Evolutionary conservation across 2,113 vertebrate species (phyloP), one percentile per base, ranked within the genome.

Genomic region (Bombycilla garrulus): DNA sequence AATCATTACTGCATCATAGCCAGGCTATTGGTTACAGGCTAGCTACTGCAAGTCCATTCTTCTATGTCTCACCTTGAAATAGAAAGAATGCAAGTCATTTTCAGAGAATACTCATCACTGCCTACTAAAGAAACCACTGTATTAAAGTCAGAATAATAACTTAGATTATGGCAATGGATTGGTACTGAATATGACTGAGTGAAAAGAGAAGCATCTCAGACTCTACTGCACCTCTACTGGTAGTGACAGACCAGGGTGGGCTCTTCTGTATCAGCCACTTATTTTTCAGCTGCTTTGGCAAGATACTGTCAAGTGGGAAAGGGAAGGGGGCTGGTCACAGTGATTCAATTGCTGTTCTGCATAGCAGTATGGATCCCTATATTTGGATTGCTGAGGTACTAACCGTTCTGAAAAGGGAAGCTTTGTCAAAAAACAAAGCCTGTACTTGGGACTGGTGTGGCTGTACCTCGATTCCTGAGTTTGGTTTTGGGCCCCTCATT

Each of bases 401-500:
- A 72, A 56, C 9, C 9, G 44, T 73, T 67, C 26, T 47, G 25
- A 50, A 44, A 87, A 71, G 35, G 22, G 26, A 48, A 85, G 10
- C 14, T 72, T 76, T 79, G 35, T 35, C 3, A 5, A 79, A 67
- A 54, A 47, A 67, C 7, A 73, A 74, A 66, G 15, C 61, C 38
- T 45, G 3, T 31, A 11, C 53, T 35, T 31, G 20, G n/a, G 45
- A 29, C 28, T 74, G 20, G 24, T 47, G n/a, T 24, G 16, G 24
- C 53, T 40, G 70, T 24, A 31, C 21, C n/a, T 40, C 2, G 1
- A 38, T 53, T 53, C 11, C 38, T 22, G 23, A 45, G 45, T 25
- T 74, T 0, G 0, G 9, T 47, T 67, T 53, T 47, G n/a, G 20
- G 28, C 7, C 6, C 3, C 40, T 74, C 38, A 15, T 20, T 53